These are phyloP conservation scores for Cossypha dichroa DNA, from an alignment of 2,797 vertebrate genomes.

Conservation along the genomic window DNA sequence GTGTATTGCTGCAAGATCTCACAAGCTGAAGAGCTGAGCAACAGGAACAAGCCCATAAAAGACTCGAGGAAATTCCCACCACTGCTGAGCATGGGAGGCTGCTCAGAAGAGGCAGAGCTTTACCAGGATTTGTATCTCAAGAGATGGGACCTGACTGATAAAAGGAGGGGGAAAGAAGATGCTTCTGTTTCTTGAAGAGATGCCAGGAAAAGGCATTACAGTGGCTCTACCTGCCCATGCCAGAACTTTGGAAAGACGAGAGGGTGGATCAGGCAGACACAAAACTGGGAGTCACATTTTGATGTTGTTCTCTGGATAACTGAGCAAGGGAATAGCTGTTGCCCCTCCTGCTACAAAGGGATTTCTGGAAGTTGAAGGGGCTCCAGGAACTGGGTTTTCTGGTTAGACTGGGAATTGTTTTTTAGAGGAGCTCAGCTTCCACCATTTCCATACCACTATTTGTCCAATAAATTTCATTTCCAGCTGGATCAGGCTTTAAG, in stretches of 20 bases:
- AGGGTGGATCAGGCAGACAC: not conserved
- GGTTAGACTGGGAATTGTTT: not conserved
- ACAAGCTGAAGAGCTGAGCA: not conserved
- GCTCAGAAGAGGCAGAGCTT: not conserved
- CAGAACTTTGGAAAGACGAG: not conserved
- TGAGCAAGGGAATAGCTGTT: not conserved
- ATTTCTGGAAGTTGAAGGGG: not conserved
- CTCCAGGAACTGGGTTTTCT: not conserved
- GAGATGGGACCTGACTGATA: not conserved
- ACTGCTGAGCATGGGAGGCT: not conserved
- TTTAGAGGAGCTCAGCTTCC: not conserved
- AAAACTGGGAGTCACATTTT: not conserved
- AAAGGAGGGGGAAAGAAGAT: not conserved
- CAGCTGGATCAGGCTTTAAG: not conserved
- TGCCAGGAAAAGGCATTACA: accelerated
- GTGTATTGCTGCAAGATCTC: not conserved
- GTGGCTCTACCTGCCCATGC: accelerated
- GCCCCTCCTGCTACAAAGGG: not conserved
- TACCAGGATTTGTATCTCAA: not conserved
- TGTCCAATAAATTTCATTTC: not conserved
- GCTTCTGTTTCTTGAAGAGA: not conserved
- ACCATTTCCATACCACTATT: not conserved
- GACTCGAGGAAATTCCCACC: not conserved
- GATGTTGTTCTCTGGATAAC: not conserved
- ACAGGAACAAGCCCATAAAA: not conserved